Base-by-base conservation (phyloP, 1,140 invertebrate species). In the Zaprionus vittiger region DNA sequence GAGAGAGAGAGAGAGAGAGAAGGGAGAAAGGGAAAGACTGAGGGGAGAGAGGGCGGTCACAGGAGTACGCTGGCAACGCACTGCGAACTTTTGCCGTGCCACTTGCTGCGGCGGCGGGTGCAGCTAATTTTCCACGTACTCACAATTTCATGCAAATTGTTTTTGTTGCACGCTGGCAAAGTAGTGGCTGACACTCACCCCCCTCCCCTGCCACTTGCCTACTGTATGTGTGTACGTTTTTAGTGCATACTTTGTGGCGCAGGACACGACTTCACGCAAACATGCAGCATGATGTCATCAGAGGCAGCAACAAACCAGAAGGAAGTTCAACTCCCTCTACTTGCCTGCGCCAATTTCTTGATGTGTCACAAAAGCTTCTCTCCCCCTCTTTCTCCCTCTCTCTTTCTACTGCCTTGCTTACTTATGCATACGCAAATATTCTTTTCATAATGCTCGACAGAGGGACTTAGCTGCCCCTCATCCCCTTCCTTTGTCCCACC, bases 121-220 rank as follows among this genome's bases (percentile, higher is more conserved):
- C 80, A 79, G 78, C 74, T 87, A 89, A 89, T 87, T 90, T 87
- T 76, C 74, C 75, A 79, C 72, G 75, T 70, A 81, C 82, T 85
- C 79, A 57, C 77, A 80, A 81, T 85, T 85, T 85, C 67, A 86
- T 79, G 82, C 73, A 87, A 87, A 87, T 86, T 72, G 64, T 70
- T 71, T 76, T 72, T 76, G 73, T 72, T 70, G 57, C 66, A 38
- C 56, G 67, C 63, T 60, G 59, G 52, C 3, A 73, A 61, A 73
- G 56, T 73, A 54, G 64, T 22, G 37, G 38, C 38, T n/a, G 15
- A 5, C 38, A 26, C 15, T 5, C 31, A 22, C 34, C 38, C 14
- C n/a, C 5, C 20, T 15, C 17, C 14, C 60, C 15, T 15, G 5
- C 57, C 9, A 17, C 4, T 12, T 5, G 6, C 4, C 14, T 17